These are phyloP conservation scores for Cebidichthys violaceus DNA, from an alignment of 2,113 vertebrate species.

Conservation along the genomic window DNA sequence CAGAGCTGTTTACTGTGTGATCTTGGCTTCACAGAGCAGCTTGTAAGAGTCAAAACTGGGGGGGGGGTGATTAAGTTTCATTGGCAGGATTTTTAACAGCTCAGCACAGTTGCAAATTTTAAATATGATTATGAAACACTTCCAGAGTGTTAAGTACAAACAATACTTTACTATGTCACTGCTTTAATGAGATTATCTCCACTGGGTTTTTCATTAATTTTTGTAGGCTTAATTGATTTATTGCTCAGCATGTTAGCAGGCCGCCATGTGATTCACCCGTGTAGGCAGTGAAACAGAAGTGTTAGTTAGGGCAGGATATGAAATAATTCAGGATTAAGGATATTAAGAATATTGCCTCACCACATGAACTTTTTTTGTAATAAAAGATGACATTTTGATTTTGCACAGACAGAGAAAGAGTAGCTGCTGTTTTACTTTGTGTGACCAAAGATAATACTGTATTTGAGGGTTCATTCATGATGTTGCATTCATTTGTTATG, in stretches of 20 bases:
- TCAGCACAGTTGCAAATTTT: slow-evolving; percentile 21
- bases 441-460: neutral
- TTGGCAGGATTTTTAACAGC: slow-evolving; percentile 36
- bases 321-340: slow-evolving; percentile 44
- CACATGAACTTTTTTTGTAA: slow-evolving; percentile 9
- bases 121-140: slow-evolving; percentile 12
- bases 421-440: neutral
- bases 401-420: neutral
- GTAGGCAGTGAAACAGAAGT: slow-evolving; percentile 19
- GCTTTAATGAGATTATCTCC: slow-evolving; percentile 52
- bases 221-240: slow-evolving; percentile 42
- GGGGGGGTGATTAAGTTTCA: slow-evolving; percentile 13
- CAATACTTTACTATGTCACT: slow-evolving; percentile 5
- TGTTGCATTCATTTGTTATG: neutral
- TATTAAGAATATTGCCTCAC: slow-evolving; percentile 27
- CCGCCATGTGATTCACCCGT: neutral
- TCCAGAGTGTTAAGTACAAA: slow-evolving; percentile 19
- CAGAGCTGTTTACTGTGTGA: slow-evolving; percentile 40
- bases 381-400: slow-evolving; percentile 16
- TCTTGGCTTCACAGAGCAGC: slow-evolving; percentile 37
- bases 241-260: slow-evolving; percentile 21
- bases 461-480: neutral
- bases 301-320: slow-evolving; percentile 21
- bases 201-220: slow-evolving; percentile 36
- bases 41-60: slow-evolving; percentile 38